A percentile compares a stretch with the other conserved stretches of the same genome.
phyloP scores from a whole-genome alignment of 2,113 vertebrate genomes.

The Mastomys coucha region DNA sequence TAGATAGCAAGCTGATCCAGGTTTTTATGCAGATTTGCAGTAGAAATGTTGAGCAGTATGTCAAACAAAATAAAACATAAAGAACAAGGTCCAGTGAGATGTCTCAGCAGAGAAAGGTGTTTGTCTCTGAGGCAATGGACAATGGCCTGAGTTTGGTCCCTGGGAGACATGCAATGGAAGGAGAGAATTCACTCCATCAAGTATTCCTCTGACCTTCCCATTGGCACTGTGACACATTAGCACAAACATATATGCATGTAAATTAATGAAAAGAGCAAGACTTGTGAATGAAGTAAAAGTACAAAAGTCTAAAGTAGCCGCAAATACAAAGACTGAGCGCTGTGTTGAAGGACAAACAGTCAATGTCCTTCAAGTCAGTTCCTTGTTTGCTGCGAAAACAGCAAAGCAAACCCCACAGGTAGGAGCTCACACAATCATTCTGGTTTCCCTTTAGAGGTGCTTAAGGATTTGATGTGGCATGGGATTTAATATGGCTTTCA shows the following conservation, averaged over 20 bases:
- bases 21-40: not conserved
- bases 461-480: not conserved
- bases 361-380: not conserved
- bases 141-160: not conserved
- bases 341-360: conserved; percentile 13
- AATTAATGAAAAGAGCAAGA: not conserved
- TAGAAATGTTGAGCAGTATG: not conserved
- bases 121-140: not conserved
- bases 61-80: not conserved
- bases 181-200: not conserved
- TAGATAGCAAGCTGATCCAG: not conserved
- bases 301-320: not conserved
- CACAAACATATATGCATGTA: not conserved
- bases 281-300: not conserved
- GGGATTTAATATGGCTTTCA: not conserved
- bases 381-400: conserved; percentile 17
- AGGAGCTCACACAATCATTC: not conserved
- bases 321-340: conserved; percentile 12
- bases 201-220: not conserved
- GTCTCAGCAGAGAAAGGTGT: too few species aligned
- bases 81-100: not conserved
- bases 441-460: not conserved
- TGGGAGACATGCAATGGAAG: not conserved
- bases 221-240: not conserved
- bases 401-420: conserved; percentile 13